Base-by-base conservation (phyloP, 2,888 invertebrate genomes). In the Ochropleura leucogaster region DNA sequence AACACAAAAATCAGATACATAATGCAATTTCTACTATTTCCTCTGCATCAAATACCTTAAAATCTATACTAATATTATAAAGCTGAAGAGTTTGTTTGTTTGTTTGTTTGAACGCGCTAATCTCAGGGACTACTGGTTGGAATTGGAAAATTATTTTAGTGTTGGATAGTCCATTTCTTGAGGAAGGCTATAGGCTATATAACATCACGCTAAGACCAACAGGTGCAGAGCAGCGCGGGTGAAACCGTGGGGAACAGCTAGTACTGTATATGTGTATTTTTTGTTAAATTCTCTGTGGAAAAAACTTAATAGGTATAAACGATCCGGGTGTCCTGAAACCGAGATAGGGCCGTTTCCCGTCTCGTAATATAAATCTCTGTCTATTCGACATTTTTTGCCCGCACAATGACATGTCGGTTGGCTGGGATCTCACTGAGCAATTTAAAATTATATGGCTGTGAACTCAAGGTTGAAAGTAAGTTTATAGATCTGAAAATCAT, bases 291-390 rank as follows among this genome's bases (percentile, higher is more conserved):
- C 53, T 47, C 55, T 47, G 67, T 68, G 59, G 20, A 72, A 76
- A 70, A 84, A 70, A 66, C 68, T 72, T 80, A 85, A 83, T 85
- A 82, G 79, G 73, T 83, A 82, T 79, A 84, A 87, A 87, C 65
- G 80, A 83, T 83, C 69, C 75, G 67, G 77, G 69, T 72, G 62
- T 75, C 74, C 71, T 74, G 74, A 82, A 77, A 79, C 80, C 74
- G 80, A 85, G 73, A 87, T 85, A 82, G 75, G 75, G 72, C 73
- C 80, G 63, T 85, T 86, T 84, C 80, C 76, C 65, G 81, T 74
- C 79, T 77, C 74, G 81, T 81, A 79, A 86, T 85, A 89, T 89
- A 90, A 87, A 89, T 90, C 87, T 85, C 78, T 66, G 83, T 84
- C 87, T 82, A 81, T 78, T 80, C 68, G 72, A 73, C 72, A 80